A percentile compares a stretch with the other conserved stretches of the same genome.
These are phyloP conservation scores for Aurelia aurita complex sp. Pacific DNA, from an alignment of 30 jellyfish, hydroid and myxozoan genomes.

Conservation along the genomic window DNA sequence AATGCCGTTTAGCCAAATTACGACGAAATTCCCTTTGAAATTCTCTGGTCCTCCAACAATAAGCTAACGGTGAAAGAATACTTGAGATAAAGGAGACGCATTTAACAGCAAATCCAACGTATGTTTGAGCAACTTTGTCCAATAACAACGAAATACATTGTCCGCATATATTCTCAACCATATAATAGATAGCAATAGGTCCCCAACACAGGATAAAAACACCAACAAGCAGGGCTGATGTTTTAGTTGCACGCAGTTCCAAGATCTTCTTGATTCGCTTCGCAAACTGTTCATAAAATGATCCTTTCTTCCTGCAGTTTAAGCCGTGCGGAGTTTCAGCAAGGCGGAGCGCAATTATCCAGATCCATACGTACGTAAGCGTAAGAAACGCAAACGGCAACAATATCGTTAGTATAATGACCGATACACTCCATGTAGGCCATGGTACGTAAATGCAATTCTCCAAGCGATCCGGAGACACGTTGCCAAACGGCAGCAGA, in stretches of 20 bases:
- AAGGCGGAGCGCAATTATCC: slow-evolving; percentile 55
- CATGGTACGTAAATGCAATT: slow-evolving; percentile 61
- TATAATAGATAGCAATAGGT: slow-evolving; percentile 62
- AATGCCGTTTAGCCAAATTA: slow-evolving; percentile 52
- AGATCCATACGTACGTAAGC: slow-evolving; percentile 41
- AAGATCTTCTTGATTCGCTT: slow-evolving; percentile 27
- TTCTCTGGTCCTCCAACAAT: slow-evolving; percentile 81
- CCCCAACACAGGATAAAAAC: slow-evolving; percentile 73
- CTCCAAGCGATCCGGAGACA: not conserved
- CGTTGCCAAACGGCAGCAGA: slow-evolving; percentile 62
- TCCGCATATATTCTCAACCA: slow-evolving; percentile 63
- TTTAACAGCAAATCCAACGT: slow-evolving; percentile 47
- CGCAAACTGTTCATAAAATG: slow-evolving; percentile 23
- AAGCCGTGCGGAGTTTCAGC: slow-evolving; percentile 9
- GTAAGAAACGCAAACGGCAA: slow-evolving; percentile 56
- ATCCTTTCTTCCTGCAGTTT: slow-evolving; percentile 10
- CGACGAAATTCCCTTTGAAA: slow-evolving; percentile 50
- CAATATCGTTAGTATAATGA: slow-evolving; percentile 30
- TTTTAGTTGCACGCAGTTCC: slow-evolving; percentile 72
- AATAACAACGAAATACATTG: slow-evolving; percentile 20
- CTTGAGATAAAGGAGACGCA: slow-evolving; percentile 55
- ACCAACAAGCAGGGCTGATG: slow-evolving; percentile 65
- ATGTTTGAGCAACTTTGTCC: slow-evolving; percentile 3
- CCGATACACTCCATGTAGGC: slow-evolving; percentile 72
- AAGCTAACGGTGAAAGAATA: slow-evolving; percentile 64